phyloP scores from a whole-genome alignment of 2,113 vertebrate genomes.

The Carassius gibelio region DNA sequence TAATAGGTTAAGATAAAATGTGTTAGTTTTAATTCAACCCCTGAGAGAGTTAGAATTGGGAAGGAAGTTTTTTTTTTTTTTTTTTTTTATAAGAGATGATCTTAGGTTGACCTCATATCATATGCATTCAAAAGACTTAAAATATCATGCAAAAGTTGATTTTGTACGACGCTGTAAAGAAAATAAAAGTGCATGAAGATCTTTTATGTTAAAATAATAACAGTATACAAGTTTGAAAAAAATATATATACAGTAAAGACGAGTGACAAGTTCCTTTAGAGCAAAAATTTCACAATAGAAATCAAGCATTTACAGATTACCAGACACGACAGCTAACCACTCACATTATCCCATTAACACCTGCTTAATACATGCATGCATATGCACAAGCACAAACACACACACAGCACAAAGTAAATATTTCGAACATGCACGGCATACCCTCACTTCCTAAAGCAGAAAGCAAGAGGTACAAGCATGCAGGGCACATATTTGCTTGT shows the following conservation, averaged over 20 bases:
- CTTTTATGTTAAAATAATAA: not conserved
- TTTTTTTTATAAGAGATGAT: not conserved
- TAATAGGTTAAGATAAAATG: not conserved
- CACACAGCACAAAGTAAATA: conserved; percentile 42
- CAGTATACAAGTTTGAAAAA: not conserved
- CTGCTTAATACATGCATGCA: conserved; percentile 6
- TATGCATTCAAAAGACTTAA: not conserved
- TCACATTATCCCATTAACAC: conserved; percentile 22
- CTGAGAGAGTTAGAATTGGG: not conserved
- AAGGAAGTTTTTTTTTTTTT: not conserved
- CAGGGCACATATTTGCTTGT: conserved; percentile 58
- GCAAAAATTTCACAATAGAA: not conserved
- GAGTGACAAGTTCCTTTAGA: not conserved
- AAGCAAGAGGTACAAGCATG: conserved; percentile 44
- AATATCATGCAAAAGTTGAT: not conserved
- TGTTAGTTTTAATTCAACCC: not conserved
- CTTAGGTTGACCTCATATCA: not conserved
- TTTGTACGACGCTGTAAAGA: not conserved
- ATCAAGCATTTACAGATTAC: not conserved
- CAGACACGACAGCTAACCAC: not conserved
- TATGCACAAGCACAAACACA: conserved; percentile 4
- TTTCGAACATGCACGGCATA: conserved; percentile 33
- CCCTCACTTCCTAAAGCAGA: conserved; percentile 6
- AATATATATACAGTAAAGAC: not conserved
- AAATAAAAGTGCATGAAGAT: not conserved